phyloP scores from a whole-genome alignment of 2,888 invertebrate species.

The Branchipolynoe longqiensis region DNA sequence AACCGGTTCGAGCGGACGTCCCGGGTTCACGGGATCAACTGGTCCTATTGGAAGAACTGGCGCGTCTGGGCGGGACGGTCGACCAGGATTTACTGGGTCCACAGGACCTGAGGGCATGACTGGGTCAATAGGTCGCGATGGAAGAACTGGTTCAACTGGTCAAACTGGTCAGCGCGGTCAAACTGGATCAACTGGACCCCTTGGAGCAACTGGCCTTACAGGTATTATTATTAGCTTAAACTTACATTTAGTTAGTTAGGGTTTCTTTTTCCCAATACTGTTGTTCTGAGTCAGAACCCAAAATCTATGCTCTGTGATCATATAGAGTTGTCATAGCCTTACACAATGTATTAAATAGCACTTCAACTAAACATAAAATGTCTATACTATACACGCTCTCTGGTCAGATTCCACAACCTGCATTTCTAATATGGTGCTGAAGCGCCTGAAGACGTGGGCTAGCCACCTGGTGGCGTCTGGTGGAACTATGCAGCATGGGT shows the following conservation, averaged over 20 bases:
- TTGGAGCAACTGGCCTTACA: slow-evolving; percentile 56
- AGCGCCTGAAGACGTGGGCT: too few relatives aligned
- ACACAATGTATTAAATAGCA: too few relatives aligned
- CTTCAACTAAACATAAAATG: too few relatives aligned
- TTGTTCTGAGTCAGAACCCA: slow-evolving; percentile 51
- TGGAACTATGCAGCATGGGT: too few relatives aligned
- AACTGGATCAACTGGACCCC: slow-evolving; percentile 30
- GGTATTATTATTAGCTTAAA: slow-evolving; percentile 12
- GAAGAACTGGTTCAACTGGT: slow-evolving; percentile 61
- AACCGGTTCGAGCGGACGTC: slow-evolving; percentile 3
- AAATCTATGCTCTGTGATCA: slow-evolving; percentile 11
- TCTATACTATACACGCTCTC: too few relatives aligned
- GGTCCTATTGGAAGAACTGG: slow-evolving; percentile 48
- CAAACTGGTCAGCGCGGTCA: slow-evolving; percentile 54
- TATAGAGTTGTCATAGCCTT: slow-evolving; percentile 53
- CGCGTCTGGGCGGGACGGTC: slow-evolving; percentile 25
- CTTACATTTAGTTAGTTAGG: neutral
- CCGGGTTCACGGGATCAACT: slow-evolving; percentile 59
- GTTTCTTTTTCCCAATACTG: too few relatives aligned
- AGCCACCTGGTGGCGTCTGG: too few relatives aligned
- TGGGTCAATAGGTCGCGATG: slow-evolving; percentile 53
- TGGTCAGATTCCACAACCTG: too few relatives aligned
- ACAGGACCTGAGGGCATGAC: slow-evolving; percentile 53
- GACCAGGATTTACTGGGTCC: slow-evolving; percentile 55
- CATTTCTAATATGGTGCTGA: too few relatives aligned